phyloP scores from a whole-genome alignment of 1,140 invertebrate genomes.

The Trinorchestia longiramus region DNA sequence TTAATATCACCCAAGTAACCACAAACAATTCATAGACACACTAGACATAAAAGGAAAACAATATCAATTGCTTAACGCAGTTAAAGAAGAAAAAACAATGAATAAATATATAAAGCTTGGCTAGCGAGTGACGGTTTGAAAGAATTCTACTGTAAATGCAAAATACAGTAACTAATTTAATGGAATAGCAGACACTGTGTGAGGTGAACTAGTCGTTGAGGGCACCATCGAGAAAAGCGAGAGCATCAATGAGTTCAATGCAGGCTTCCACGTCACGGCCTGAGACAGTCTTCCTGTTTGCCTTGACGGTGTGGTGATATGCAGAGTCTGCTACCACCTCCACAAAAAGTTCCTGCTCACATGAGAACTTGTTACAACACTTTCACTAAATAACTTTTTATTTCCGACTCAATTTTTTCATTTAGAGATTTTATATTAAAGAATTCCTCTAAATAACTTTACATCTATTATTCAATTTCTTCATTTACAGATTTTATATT shows the following conservation, averaged over 20 bases:
- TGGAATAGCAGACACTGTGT: background rate
- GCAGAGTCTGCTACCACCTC: conserved; percentile 83
- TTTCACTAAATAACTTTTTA: too few species aligned
- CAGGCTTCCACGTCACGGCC: conserved; percentile 83
- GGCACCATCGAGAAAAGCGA: conserved; percentile 84
- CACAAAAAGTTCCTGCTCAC: conserved; percentile 81
- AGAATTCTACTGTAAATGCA: background rate
- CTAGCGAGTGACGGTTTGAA: background rate
- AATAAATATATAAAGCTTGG: background rate
- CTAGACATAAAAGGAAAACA: too few species aligned
- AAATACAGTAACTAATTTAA: background rate
- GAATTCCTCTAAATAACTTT: too few species aligned
- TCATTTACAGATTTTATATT: background rate
- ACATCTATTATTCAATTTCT: too few species aligned
- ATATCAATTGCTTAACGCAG: too few species aligned
- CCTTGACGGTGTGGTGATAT: conserved; percentile 78
- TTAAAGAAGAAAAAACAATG: too few species aligned
- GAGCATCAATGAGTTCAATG: conserved; percentile 79
- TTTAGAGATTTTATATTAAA: too few species aligned
- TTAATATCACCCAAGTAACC: too few species aligned
- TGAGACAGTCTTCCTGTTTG: conserved; percentile 85
- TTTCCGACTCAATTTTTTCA: too few species aligned
- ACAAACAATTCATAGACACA: too few species aligned
- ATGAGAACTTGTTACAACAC: background rate
- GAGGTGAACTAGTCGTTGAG: conserved; percentile 71